Conservation (phyloP, 2,888 invertebrate species). For the Drosophila cognata region DNA sequence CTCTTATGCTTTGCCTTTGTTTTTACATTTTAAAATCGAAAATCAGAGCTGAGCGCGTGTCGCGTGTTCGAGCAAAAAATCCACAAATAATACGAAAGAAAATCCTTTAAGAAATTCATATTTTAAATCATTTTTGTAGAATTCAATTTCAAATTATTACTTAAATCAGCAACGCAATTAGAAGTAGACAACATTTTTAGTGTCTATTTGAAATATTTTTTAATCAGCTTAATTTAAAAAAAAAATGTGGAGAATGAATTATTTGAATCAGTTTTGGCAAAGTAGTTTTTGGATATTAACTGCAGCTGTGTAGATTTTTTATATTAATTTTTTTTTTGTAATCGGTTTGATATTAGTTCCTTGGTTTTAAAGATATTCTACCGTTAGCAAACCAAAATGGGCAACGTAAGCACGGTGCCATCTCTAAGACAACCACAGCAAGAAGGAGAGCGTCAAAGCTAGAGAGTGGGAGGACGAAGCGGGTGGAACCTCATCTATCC, state of each 20-base stretch:
- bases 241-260: not conserved
- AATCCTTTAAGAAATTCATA: not conserved
- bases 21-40: slow-evolving; percentile 19
- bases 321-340: not conserved
- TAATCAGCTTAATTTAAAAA: not conserved
- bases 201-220: not conserved
- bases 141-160: not conserved
- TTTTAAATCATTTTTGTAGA: not conserved
- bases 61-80: not conserved
- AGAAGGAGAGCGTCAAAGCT: not conserved
- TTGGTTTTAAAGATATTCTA: not conserved
- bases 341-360: not conserved
- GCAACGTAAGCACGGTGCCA: slow-evolving; percentile 12
- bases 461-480: not conserved
- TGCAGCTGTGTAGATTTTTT: not conserved
- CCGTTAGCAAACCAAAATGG: not conserved
- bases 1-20: slow-evolving; percentile 50
- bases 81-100: not conserved
- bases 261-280: not conserved
- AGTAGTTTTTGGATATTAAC: not conserved
- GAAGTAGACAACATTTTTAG: not conserved
- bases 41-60: slow-evolving; percentile 5
- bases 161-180: not conserved
- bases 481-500: not conserved
- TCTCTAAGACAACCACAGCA: slow-evolving; percentile 5